Percentiles rank a stretch among this genome's conserved stretches.
These are phyloP conservation scores for Atta cephalotes DNA, from an alignment of 1,140 invertebrate species.

Conservation along the genomic window DNA sequence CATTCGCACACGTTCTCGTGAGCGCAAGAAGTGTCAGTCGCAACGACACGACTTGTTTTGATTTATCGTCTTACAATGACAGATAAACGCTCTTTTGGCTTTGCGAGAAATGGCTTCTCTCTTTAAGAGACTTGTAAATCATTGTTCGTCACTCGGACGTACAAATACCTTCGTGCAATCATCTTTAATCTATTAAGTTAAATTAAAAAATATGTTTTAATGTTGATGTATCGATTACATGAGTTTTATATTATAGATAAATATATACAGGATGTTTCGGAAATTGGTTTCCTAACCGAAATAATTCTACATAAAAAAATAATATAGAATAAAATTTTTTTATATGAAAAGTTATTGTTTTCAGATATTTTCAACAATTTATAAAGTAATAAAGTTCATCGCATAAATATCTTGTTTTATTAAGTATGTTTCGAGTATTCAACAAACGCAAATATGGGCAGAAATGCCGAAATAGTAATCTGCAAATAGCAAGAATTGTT, in stretches of 20 bases:
- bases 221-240: neutral
- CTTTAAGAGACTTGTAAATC: constrained; percentile 64
- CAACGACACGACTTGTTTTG: constrained; percentile 65
- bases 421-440: too few relatives aligned
- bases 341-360: too few relatives aligned
- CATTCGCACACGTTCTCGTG: constrained; percentile 53
- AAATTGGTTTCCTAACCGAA: too few relatives aligned
- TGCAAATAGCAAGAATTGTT: too few relatives aligned
- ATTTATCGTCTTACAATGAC: constrained; percentile 76
- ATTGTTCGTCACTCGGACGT: constrained; percentile 47
- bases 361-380: too few relatives aligned
- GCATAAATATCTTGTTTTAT: too few relatives aligned
- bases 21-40: constrained; percentile 33
- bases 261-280: too few relatives aligned
- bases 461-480: too few relatives aligned
- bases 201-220: neutral
- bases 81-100: constrained; percentile 71
- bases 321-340: too few relatives aligned
- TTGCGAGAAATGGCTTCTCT: constrained; percentile 4
- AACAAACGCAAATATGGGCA: too few relatives aligned
- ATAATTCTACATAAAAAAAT: too few relatives aligned
- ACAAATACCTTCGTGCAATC: constrained; percentile 42
- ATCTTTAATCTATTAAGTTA: neutral
- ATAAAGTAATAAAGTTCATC: too few relatives aligned
- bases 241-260: neutral